Evolutionary conservation across 2,113 vertebrate genomes (phyloP).

Genomic region (Microtus ochrogaster): DNA sequence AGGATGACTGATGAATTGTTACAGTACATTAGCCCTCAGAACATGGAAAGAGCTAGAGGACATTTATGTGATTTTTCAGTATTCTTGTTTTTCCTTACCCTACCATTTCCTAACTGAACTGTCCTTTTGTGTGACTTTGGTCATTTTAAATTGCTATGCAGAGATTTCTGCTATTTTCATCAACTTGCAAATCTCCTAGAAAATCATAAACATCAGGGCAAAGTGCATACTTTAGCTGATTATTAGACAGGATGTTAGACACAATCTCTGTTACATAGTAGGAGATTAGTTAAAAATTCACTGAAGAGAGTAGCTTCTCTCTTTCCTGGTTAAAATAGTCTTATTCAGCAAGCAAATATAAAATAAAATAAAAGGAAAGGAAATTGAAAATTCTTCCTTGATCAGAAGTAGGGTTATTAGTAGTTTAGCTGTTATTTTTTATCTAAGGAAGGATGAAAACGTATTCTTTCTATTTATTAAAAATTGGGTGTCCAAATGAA

Average conservation of each 20-base stretch:
- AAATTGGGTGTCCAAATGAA: slow-evolving; percentile 23
- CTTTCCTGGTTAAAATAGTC: background rate
- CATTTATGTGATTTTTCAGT: slow-evolving; percentile 74
- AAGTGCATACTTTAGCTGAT: background rate
- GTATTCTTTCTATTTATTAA: slow-evolving; percentile 21
- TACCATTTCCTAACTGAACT: slow-evolving; percentile 20
- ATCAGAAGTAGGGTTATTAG: background rate
- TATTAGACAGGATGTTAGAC: background rate
- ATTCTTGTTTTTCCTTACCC: slow-evolving; percentile 47
- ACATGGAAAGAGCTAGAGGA: slow-evolving; percentile 68
- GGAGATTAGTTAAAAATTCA: background rate
- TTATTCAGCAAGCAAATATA: background rate
- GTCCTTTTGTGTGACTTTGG: slow-evolving; percentile 65
- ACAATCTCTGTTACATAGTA: background rate
- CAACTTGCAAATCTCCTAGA: slow-evolving; percentile 47
- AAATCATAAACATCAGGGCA: background rate
- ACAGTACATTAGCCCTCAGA: slow-evolving; percentile 73
- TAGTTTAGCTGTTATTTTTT: background rate
- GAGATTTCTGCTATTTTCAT: background rate
- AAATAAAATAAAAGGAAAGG: slow-evolving; percentile 4
- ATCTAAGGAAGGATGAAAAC: background rate
- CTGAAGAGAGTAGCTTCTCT: background rate
- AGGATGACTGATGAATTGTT: slow-evolving; percentile 81
- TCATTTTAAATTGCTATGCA: slow-evolving; percentile 62
- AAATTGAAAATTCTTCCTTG: background rate